Evolutionary conservation across 1,140 invertebrate species (phyloP), one percentile per base, ranked within the genome.

Genomic region (Pogonognathellus flavescens): DNA sequence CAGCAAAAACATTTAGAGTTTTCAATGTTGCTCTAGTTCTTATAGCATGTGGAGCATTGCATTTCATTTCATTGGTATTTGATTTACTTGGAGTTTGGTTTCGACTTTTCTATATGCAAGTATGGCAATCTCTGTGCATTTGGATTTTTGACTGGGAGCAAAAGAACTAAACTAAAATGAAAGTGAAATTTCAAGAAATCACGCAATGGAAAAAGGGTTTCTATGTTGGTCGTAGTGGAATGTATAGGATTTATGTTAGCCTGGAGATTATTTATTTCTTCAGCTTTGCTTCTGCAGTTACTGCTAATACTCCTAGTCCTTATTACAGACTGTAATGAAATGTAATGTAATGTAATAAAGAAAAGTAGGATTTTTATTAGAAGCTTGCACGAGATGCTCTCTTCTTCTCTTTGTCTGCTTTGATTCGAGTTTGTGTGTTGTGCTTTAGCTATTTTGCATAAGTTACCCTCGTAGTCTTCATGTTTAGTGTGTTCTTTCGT

Each of bases 121-220:
- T n/a, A n/a, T n/a, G n/a, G n/a, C 25, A 59, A 22, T 81, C 80
- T 80, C 11, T 41, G 20, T 81, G 50, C 80, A 53, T 55, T 80
- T n/a, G 41, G 18, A 49, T 52, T 81, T 59, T 59, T 60, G 11
- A 13, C n/a, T 31, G 31, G n/a, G 82, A 83, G 82, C 11, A 9
- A 62, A 60, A 83, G 59, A 83, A 57, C 16, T 53, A 13, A 83
- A n/a, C 59, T 62, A 18, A 22, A 62, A 22, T 14, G 57, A 83
- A 83, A 83, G 60, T 83, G 82, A 83, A 83, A 83, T 62, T 83
- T 83, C 41, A 62, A 59, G 18, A 83, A 62, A 83, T 31, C 82
- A 83, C 82, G 82, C 82, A 83, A 60, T 53, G 50, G 50, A 80
- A 53, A 52, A 52, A 18, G 1, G 53, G 25, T 82, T 59, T 82